Evolutionary conservation across 1,140 invertebrate genomes (phyloP), one percentile per base, ranked within the genome.

Genomic region (Drosophila sulfurigaster): DNA sequence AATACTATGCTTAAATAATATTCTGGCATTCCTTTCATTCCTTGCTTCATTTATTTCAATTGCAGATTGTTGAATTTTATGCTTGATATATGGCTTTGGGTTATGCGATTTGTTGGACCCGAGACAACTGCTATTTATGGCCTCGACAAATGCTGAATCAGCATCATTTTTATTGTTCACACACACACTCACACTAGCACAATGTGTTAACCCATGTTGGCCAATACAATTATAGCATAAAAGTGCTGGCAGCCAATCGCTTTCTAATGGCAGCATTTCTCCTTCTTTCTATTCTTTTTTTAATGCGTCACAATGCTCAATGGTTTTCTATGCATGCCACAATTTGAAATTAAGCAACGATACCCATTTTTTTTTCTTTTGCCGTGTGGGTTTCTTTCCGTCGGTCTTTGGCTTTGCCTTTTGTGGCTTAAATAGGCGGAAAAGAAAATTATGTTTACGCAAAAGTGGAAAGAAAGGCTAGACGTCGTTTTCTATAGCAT

Each of bases 391-490:
- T 25, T 48, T 25, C n/a, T 45, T 43, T 32, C 20, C 5, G 11
- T 11, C 13, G 46, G 45, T 32, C 15, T 51, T 54, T 68, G 79
- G 43, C 8, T 30, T 57, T 56, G 83, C 52, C 80, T 87, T 83
- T 87, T 87, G 77, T 85, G 86, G 64, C 71, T 64, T 71, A 89
- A 89, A 89, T 89, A 79, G 85, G 85, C 85, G 85, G 85, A 89
- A 89, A 89, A 89, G 85, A 89, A 89, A 89, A 89, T 89, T 89
- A 89, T 89, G 85, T 89, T 89, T 89, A 75, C 82, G 82, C 77
- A 87, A 25, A 71, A 71, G 59, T 63, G 58, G 51, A 64, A 56
- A 77, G 70, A 76, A 71, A 60, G 62, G 57, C 35, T 58, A 13
- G 28, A 20, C 7, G 13, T 2, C 20, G 10, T 63, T 79, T 72